Conservation (phyloP, 92 coral and sea anemone genomes). For the Anthopleura xanthogrammica region DNA sequence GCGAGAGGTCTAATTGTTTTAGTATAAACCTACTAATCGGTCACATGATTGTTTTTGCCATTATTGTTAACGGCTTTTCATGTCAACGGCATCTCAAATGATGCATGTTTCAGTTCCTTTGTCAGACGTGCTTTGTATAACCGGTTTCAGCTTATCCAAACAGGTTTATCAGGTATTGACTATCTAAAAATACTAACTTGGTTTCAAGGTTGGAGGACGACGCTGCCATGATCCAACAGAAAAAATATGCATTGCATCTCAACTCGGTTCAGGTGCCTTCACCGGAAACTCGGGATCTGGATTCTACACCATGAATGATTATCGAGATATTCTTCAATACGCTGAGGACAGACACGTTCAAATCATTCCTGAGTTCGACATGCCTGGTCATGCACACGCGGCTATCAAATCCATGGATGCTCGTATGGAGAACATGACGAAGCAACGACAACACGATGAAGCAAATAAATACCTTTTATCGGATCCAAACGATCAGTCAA, state of each 20-base stretch:
- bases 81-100: too few relatives aligned
- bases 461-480: conserved; percentile 40
- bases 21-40: too few relatives aligned
- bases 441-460: conserved; percentile 15
- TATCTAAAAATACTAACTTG: neutral
- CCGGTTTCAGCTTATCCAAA: neutral
- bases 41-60: too few relatives aligned
- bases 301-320: conserved; percentile 63
- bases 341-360: conserved; percentile 72
- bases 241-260: conserved; percentile 62
- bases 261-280: conserved; percentile 81
- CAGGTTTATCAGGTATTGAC: neutral
- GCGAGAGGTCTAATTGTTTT: too few relatives aligned
- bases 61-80: too few relatives aligned
- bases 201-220: conserved; percentile 52
- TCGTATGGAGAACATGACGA: conserved; percentile 34
- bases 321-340: conserved; percentile 69
- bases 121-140: too few relatives aligned
- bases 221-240: conserved; percentile 78
- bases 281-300: conserved; percentile 72
- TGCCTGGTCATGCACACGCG: conserved; percentile 91
- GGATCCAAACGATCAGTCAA: conserved; percentile 50
- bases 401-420: conserved; percentile 66
- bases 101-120: too few relatives aligned
- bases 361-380: conserved; percentile 74